Evolutionary conservation across 30 jellyfish, hydroid and myxozoan species (phyloP).

Genomic region (Turritopsis dohrnii): DNA sequence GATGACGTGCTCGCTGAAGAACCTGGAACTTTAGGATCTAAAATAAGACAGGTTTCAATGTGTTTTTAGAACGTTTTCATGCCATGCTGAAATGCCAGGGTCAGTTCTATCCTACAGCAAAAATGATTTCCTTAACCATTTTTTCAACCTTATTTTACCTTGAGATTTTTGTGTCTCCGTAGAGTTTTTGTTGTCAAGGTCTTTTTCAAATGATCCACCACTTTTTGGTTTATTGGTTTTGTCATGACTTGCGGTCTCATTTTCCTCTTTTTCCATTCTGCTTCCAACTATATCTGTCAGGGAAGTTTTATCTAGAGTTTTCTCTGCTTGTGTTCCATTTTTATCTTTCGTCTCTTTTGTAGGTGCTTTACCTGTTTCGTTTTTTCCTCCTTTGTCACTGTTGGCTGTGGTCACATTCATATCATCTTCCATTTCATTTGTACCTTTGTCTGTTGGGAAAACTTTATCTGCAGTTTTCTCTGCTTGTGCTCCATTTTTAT

Average conservation of each 20-base stretch:
- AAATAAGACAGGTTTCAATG: not conserved
- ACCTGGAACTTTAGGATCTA: conserved; percentile 26
- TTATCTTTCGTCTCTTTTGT: no score
- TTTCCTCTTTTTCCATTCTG: not conserved
- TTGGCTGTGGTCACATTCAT: not conserved
- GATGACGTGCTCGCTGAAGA: conserved; percentile 51
- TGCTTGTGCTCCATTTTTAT: not conserved
- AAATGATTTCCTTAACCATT: not conserved
- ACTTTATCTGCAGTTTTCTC: not conserved
- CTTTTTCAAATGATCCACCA: not conserved
- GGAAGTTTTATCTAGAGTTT: not conserved
- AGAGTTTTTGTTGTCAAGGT: not conserved
- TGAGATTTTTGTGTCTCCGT: not conserved
- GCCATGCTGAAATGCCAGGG: not conserved
- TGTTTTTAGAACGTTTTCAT: not conserved
- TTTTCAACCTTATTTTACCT: not conserved
- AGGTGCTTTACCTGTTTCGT: not conserved
- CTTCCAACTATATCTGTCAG: not conserved
- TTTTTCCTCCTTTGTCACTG: not conserved
- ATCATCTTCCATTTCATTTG: not conserved
- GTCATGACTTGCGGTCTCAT: not conserved
- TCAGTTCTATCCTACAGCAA: not conserved
- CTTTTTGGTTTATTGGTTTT: not conserved
- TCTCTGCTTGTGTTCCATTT: not conserved
- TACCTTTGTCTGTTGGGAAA: not conserved